Percentiles rank a stretch among this genome's conserved stretches.
Conservation (phyloP, 2,797 vertebrate species). For the Spatula versicolor region DNA sequence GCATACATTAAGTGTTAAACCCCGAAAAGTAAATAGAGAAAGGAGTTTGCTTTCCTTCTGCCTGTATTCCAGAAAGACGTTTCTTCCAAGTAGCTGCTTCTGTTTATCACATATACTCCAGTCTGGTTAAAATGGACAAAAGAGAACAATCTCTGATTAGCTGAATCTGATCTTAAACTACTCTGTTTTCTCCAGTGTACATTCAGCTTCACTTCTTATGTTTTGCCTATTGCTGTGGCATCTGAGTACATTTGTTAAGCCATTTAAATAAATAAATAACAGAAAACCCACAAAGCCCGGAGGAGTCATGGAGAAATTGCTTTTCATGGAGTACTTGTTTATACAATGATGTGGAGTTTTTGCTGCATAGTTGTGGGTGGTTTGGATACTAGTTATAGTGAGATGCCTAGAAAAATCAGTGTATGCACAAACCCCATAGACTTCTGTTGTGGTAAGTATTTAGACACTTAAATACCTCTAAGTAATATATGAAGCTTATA, state of each 20-base stretch:
- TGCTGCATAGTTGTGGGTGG: slow-evolving; percentile 33
- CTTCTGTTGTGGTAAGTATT: slow-evolving; percentile 26
- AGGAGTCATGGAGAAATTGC: slow-evolving; percentile 24
- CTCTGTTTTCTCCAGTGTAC: neutral
- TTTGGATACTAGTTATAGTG: neutral
- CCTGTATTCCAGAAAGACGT: neutral
- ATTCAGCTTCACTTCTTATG: neutral
- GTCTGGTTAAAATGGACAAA: neutral
- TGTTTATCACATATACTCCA: neutral
- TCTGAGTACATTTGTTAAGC: slow-evolving; percentile 25
- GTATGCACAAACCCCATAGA: neutral
- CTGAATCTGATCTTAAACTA: neutral
- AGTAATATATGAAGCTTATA: neutral
- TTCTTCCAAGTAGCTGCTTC: neutral
- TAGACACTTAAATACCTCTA: neutral
- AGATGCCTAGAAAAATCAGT: slow-evolving; percentile 14
- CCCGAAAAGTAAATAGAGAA: neutral
- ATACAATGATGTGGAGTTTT: slow-evolving; percentile 28
- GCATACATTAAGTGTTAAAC: neutral
- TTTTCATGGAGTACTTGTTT: slow-evolving; percentile 34
- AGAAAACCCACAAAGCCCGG: neutral
- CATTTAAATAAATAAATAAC: slow-evolving; percentile 55
- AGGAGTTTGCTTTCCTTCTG: neutral
- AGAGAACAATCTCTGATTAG: neutral
- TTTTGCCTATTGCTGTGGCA: neutral